A percentile compares a stretch with the other conserved stretches of the same genome.
Evolutionary conservation across 2,888 invertebrate species (phyloP).

Genomic region (Orthosia gothica): DNA sequence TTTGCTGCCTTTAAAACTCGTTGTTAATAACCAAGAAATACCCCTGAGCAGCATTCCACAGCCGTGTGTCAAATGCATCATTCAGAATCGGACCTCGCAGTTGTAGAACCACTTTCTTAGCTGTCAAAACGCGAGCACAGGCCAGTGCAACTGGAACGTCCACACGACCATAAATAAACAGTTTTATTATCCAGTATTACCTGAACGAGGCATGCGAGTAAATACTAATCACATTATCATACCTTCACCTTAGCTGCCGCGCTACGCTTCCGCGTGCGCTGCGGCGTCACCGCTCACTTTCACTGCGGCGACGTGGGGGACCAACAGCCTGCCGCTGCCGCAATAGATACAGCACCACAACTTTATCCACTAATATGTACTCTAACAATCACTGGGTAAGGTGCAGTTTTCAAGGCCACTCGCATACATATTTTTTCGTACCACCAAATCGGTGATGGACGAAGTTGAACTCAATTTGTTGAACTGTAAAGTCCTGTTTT

Average conservation of each 20-base stretch:
- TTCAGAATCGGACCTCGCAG: conserved; percentile 37
- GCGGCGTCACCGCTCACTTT: conserved; percentile 87
- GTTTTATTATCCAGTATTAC: conserved; percentile 78
- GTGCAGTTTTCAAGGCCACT: conserved; percentile 67
- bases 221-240: conserved; percentile 82
- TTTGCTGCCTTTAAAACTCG: background rate
- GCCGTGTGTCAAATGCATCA: conserved; percentile 46
- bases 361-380: conserved; percentile 68
- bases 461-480: conserved; percentile 73
- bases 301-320: conserved; percentile 80
- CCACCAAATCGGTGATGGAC: conserved; percentile 67
- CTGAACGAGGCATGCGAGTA: conserved; percentile 74
- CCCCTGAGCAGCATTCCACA: conserved; percentile 42
- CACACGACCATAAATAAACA: conserved; percentile 72
- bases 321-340: conserved; percentile 73
- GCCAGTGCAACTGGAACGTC: conserved; percentile 67
- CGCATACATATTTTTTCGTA: conserved; percentile 70
- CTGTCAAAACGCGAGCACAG: conserved; percentile 69
- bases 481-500: conserved; percentile 70
- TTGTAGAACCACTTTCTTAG: conserved; percentile 74
- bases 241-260: conserved; percentile 84
- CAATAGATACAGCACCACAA: conserved; percentile 67
- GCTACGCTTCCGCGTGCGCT: conserved; percentile 85
- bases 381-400: conserved; percentile 72
- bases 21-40: conserved; percentile 19